Conservation (phyloP, 2,797 vertebrate genomes). For the Austrolebias charrua region DNA sequence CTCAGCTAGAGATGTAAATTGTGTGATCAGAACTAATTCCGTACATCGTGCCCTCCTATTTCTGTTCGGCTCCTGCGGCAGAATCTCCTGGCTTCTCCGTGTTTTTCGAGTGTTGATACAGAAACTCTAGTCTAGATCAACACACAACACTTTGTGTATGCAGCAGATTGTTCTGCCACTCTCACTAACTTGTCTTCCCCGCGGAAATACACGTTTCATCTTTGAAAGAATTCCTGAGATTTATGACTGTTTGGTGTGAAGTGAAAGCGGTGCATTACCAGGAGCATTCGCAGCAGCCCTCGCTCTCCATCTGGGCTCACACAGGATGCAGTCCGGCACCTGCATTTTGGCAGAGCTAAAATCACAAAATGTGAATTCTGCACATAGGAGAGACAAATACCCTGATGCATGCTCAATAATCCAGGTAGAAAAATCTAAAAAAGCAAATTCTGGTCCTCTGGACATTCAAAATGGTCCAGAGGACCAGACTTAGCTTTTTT, state of each 20-base stretch:
- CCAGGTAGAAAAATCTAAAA: no score
- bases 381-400: neutral
- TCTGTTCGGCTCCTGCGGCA: no score
- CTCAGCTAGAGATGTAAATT: no score
- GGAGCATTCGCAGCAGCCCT: neutral
- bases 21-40: no score
- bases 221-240: slow-evolving; percentile 16
- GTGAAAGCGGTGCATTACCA: neutral
- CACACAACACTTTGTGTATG: slow-evolving; percentile 17
- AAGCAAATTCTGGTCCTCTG: no score
- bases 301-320: slow-evolving; percentile 6
- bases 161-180: slow-evolving; percentile 24
- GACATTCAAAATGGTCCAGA: no score
- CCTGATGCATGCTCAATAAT: no score
- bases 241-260: slow-evolving; percentile 9
- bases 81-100: no score
- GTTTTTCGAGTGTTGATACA: slow-evolving; percentile 10
- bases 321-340: slow-evolving; percentile 12
- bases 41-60: no score
- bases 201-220: slow-evolving; percentile 9
- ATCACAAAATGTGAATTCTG: neutral
- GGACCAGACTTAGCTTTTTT: no score
- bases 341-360: neutral
- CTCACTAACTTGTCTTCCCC: slow-evolving; percentile 11
- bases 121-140: slow-evolving; percentile 15